Evolutionary conservation across 1,140 invertebrate genomes (phyloP), one percentile per base, ranked within the genome.

Genomic region (Lerema accius): DNA sequence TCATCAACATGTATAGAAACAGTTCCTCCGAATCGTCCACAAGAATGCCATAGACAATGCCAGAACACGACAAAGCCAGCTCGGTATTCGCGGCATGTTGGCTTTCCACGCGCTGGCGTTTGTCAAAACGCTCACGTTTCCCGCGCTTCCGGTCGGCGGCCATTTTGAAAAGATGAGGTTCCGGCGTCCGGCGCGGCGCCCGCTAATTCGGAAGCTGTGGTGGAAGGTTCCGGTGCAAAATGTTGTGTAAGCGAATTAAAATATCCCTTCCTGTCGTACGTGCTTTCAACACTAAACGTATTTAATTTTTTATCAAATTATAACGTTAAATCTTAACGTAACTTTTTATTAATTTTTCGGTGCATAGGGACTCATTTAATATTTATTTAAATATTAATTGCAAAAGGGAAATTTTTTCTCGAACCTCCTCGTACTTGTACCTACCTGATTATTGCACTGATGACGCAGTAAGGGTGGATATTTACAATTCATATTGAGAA

Each of bases 81-180:
- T 66, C 72, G 67, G 67, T 73, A 77, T 78, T 62, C 71, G 64
- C 76, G 71, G 65, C 80, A 78, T 81, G 81, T 81, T 71, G 62
- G 69, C 69, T 82, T 84, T 83, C 75, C 77, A 75, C 76, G 70
- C 63, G 64, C 65, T 65, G 74, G 71, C 76, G 77, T 82, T 87
- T 85, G 78, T 89, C 82, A 87, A 84, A 87, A 80, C 78, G 80
- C 67, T 82, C 86, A 89, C 84, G 86, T 89, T 82, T 79, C 76
- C 73, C 72, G 71, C 74, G 71, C 73, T 85, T 87, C 84, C 84
- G 76, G n/a, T n/a, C 73, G 75, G 67, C 80, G 70, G 86, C 84
- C 84, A 87, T 89, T 84, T 89, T 89, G 84, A 78, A 82, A 89
- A 86, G 84, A 86, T 80, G 74, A 80, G 75, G 65, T 78, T 84